Evolutionary conservation across 2,888 invertebrate genomes (phyloP).

Genomic region (Drosophila mettleri): DNA sequence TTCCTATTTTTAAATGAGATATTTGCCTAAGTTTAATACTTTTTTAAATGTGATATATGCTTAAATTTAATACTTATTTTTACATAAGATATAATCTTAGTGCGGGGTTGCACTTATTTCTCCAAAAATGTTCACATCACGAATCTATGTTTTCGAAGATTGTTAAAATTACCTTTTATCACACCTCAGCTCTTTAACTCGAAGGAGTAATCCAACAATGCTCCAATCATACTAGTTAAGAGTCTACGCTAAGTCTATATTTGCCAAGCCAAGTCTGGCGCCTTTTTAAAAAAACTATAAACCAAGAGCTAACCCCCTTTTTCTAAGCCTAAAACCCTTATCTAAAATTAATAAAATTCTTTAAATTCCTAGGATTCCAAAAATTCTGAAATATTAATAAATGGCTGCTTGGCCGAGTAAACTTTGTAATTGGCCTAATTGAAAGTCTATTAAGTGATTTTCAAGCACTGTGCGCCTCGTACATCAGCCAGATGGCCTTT

Average conservation of each 20-base stretch:
- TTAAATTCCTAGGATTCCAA: background rate
- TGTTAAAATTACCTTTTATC: too few species aligned
- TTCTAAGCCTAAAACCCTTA: background rate
- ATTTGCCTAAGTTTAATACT: too few species aligned
- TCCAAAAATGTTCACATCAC: too few species aligned
- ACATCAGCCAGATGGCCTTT: slow-evolving; percentile 33
- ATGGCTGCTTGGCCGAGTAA: background rate
- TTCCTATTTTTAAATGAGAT: too few species aligned
- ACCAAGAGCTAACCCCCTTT: background rate
- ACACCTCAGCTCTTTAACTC: background rate
- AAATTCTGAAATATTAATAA: background rate
- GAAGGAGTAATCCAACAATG: background rate
- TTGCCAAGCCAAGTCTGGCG: background rate
- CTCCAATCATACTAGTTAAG: too few species aligned
- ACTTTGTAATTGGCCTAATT: background rate
- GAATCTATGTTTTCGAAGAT: too few species aligned
- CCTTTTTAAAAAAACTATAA: background rate
- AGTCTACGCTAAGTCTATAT: too few species aligned
- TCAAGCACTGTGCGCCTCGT: slow-evolving; percentile 8
- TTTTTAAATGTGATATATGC: too few species aligned
- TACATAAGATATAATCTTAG: too few species aligned
- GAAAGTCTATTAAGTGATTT: background rate
- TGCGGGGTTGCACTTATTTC: too few species aligned
- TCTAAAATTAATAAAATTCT: background rate
- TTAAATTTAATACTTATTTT: too few species aligned